These are phyloP conservation scores for Candidula unifasciata DNA, from an alignment of 2,888 invertebrate species.

Conservation along the genomic window DNA sequence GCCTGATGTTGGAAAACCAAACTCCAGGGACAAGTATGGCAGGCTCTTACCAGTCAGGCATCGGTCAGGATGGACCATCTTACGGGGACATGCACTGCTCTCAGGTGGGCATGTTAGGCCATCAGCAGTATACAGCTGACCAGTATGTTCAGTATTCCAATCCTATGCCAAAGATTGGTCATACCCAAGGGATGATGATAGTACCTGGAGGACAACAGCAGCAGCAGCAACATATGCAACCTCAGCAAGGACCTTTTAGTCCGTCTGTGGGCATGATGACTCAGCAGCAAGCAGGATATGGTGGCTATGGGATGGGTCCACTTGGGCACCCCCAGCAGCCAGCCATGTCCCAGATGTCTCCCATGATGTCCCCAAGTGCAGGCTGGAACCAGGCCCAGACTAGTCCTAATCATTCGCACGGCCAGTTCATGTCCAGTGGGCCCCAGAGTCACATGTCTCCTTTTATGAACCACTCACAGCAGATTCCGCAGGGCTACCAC, in stretches of 20 bases:
- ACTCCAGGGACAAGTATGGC: conserved; percentile 29
- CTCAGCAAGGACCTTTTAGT: conserved; percentile 54
- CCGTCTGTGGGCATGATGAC: conserved; percentile 56
- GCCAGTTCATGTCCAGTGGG: conserved; percentile 56
- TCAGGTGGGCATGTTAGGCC: conserved; percentile 48
- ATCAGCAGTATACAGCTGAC: conserved; percentile 54
- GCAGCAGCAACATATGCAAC: conserved; percentile 54
- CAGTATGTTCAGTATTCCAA: conserved; percentile 46
- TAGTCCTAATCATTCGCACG: conserved; percentile 56
- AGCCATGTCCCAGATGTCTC: conserved; percentile 45
- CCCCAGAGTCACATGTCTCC: conserved; percentile 56
- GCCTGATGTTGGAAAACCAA: conserved; percentile 35
- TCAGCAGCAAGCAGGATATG: conserved; percentile 43
- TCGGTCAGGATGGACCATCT: conserved; percentile 55
- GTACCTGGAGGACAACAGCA: conserved; percentile 31
- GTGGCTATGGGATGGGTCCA: conserved; percentile 28
- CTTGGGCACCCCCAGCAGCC: conserved; percentile 42
- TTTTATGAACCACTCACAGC: conserved; percentile 47
- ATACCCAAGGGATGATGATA: conserved; percentile 46
- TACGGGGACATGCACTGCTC: conserved; percentile 59
- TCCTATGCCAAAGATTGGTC: conserved; percentile 46
- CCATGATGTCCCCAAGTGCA: conserved; percentile 53
- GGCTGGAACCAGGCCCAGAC: conserved; percentile 62
- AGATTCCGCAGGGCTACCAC: conserved; percentile 57
- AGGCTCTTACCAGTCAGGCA: conserved; percentile 53